These are phyloP conservation scores for Hyperoplus immaculatus DNA, from an alignment of 2,797 vertebrate species.

Conservation along the genomic window DNA sequence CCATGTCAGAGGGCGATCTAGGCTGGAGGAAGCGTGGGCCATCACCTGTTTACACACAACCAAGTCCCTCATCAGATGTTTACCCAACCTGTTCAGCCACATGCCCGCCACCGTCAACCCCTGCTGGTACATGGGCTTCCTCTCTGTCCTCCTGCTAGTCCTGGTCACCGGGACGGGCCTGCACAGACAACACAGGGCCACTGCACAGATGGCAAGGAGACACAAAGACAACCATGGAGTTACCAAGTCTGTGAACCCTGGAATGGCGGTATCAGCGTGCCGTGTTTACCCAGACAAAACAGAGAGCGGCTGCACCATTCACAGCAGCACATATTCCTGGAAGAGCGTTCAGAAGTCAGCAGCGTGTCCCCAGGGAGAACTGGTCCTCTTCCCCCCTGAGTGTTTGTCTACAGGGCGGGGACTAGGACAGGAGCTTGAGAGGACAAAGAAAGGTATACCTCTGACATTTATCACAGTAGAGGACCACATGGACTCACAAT, in stretches of 20 bases:
- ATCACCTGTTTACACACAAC: conserved; percentile 66
- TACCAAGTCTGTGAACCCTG: conserved; percentile 22
- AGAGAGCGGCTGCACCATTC: conserved; percentile 65
- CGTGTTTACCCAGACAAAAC: conserved; percentile 71
- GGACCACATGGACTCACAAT: conserved; percentile 28
- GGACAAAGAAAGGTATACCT: conserved; percentile 50
- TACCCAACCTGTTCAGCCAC: conserved; percentile 76
- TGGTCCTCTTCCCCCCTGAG: conserved; percentile 46
- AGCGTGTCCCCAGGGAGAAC: conserved; percentile 56
- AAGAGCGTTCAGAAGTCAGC: conserved; percentile 51
- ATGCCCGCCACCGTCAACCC: conserved; percentile 45
- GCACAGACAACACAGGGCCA: not conserved
- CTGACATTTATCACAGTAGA: conserved; percentile 37
- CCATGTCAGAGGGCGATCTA: conserved; percentile 61
- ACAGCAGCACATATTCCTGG: conserved; percentile 54
- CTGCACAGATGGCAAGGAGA: not conserved
- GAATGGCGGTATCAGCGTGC: conserved; percentile 14
- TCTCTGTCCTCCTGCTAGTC: conserved; percentile 68
- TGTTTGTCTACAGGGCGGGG: conserved; percentile 49
- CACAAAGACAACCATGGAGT: not conserved
- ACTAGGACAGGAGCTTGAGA: conserved; percentile 29
- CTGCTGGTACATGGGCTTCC: conserved; percentile 59
- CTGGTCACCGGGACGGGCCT: conserved; percentile 36
- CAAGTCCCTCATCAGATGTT: conserved; percentile 76
- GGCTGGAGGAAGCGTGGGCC: conserved; percentile 61